These are phyloP conservation scores for Poecilia wingei DNA, from an alignment of 2,797 vertebrate genomes.

Conservation along the genomic window DNA sequence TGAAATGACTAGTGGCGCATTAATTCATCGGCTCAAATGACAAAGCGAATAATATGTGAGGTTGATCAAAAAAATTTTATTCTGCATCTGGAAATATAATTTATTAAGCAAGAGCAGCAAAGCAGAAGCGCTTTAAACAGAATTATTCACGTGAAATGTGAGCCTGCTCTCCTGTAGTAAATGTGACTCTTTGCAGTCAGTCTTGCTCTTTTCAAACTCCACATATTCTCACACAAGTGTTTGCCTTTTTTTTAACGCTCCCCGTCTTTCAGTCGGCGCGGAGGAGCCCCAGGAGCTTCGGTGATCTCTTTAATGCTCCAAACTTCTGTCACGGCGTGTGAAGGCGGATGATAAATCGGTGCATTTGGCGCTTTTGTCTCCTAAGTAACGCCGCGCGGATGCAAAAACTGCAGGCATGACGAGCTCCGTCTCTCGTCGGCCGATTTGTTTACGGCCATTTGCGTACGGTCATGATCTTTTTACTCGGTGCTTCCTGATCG, in stretches of 20 bases:
- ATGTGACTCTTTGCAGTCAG: not conserved
- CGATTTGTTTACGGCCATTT: conserved; percentile 74
- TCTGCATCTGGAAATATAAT: not conserved
- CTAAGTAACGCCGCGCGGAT: conserved; percentile 40
- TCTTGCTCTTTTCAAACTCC: not conserved
- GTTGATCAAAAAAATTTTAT: not conserved
- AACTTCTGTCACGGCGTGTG: not conserved
- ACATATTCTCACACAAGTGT: not conserved
- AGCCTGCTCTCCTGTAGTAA: not conserved
- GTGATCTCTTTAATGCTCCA: not conserved
- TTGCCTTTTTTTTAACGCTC: not conserved
- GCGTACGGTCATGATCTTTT: conserved; percentile 68
- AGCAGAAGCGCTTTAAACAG: not conserved
- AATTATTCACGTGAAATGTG: not conserved
- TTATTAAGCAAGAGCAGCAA: not conserved
- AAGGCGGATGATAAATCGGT: conserved; percentile 19
- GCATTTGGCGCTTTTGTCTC: conserved; percentile 32
- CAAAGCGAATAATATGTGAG: not conserved
- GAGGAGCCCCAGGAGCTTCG: not conserved
- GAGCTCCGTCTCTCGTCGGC: conserved; percentile 42
- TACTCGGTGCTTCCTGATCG: conserved; percentile 45
- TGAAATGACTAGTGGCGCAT: not conserved
- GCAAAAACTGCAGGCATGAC: conserved; percentile 62
- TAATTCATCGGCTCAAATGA: not conserved
- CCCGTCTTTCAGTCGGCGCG: not conserved